Evolutionary conservation across 2,888 invertebrate genomes (phyloP), one percentile per base, ranked within the genome.

Genomic region (Archaeoteleia sp.): DNA sequence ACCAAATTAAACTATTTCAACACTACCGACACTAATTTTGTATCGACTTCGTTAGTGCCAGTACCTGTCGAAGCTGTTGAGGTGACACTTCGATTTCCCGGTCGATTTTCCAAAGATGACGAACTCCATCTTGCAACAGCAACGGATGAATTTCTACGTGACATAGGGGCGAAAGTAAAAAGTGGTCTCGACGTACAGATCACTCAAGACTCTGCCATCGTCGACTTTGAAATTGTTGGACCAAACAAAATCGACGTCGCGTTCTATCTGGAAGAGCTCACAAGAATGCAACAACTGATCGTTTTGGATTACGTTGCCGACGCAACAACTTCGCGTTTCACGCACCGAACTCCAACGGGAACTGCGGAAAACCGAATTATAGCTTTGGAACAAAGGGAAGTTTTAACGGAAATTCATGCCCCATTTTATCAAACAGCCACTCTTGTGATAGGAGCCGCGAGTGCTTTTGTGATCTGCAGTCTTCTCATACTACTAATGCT

Each of bases 391-490:
- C 91, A 91, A 72, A 85, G 91, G 40, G 92, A 92, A 77, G 90
- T 92, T 57, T 88, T 91, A 27, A 90, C 89, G 23, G 91, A 91
- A 77, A 87, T 90, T 17, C 87, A 91, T 15, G 90, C 90, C 4
- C 90, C 92, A 0, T 69, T 81, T 55, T 93, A 93, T 78, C 93
- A 93, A 80, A 91, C 93, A 7, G 92, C 93, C 32, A 87, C 93
- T 12, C 91, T 94, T 74, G 92, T 93, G 9, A 87, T 93, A 48
- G 93, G 92, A 14, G 92, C 93, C 0, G 91, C 91, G 4, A 93
- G 93, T 2, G 93, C 93, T 0, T 93, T 94, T 78, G 88, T 94
- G 55, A 92, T 94, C 80, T 92, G 92, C 80, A 91, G 93, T 12
- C 87, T 94, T 12, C 90, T 92, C 17, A 90, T 94, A 1, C 88